Evolutionary conservation across 2,113 vertebrate species (phyloP).

Genomic region (Leucoraja erinaceus): DNA sequence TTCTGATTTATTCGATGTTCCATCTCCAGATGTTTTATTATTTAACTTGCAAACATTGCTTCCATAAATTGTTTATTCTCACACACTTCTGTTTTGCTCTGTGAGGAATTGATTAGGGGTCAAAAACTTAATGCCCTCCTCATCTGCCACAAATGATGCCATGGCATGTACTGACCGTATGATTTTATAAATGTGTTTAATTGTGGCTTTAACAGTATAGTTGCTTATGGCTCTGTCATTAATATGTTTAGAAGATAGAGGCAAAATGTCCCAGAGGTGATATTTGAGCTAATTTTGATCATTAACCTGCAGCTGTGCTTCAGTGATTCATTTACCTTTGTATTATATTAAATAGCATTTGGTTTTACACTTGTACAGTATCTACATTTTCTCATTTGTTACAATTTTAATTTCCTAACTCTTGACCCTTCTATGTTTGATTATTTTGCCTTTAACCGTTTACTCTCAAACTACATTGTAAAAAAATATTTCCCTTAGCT

Average conservation of each 20-base stretch:
- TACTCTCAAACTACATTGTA: neutral
- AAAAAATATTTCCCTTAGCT: neutral
- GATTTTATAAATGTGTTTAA: neutral
- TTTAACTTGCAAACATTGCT: too few species aligned
- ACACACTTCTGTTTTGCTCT: too few species aligned
- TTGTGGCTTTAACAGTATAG: neutral
- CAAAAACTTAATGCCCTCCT: too few species aligned
- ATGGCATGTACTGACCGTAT: neutral
- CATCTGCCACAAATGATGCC: too few species aligned
- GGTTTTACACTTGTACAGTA: neutral
- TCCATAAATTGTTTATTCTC: too few species aligned
- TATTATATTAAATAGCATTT: neutral
- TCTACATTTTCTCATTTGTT: neutral
- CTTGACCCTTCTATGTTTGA: neutral
- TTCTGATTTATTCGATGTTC: too few species aligned
- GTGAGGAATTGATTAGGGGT: too few species aligned
- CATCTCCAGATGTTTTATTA: too few species aligned
- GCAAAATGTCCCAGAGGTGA: too few species aligned
- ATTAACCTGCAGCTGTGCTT: neutral
- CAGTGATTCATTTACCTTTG: neutral
- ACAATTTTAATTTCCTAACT: neutral
- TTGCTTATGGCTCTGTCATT: neutral
- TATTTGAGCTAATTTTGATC: too few species aligned
- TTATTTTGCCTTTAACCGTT: neutral
- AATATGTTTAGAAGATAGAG: too few species aligned